phyloP scores from a whole-genome alignment of 2,113 vertebrate species.

The Narcine bancroftii region DNA sequence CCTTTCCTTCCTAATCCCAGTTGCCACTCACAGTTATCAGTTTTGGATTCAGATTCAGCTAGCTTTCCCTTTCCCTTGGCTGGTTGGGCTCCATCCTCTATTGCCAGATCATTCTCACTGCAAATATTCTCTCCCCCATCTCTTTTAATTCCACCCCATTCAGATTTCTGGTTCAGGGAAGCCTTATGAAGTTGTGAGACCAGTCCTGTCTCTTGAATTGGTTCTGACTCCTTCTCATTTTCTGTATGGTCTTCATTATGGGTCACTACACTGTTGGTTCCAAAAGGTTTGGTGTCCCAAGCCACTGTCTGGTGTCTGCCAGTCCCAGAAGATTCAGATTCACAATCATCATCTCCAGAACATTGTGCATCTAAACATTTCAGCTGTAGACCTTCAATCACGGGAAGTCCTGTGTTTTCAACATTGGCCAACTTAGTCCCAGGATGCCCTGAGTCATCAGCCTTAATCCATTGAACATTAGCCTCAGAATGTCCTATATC shows the following conservation, averaged over 20 bases:
- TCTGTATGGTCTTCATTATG: not conserved
- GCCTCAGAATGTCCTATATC: not conserved
- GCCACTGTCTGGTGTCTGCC: not conserved
- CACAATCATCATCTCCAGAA: no score
- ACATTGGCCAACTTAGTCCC: no score
- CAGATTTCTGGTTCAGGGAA: not conserved
- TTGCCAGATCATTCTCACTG: not conserved
- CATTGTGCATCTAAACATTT: no score
- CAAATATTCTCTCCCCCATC: not conserved
- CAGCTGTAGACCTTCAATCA: no score
- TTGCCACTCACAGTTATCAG: not conserved
- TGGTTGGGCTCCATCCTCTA: not conserved
- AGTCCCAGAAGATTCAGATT: not conserved
- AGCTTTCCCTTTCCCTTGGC: not conserved
- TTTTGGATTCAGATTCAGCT: not conserved
- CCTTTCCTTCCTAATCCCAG: not conserved
- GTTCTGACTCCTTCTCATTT: not conserved
- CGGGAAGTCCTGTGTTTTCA: no score
- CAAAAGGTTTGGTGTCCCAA: not conserved
- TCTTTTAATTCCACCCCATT: not conserved
- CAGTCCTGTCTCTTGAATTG: not conserved
- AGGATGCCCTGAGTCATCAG: no score
- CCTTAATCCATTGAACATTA: not conserved
- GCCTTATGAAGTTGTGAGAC: not conserved
- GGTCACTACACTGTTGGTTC: not conserved